Evolutionary conservation across 2,113 vertebrate genomes (phyloP), one percentile per base, ranked within the genome.

Genomic region (Nematolebias whitei): DNA sequence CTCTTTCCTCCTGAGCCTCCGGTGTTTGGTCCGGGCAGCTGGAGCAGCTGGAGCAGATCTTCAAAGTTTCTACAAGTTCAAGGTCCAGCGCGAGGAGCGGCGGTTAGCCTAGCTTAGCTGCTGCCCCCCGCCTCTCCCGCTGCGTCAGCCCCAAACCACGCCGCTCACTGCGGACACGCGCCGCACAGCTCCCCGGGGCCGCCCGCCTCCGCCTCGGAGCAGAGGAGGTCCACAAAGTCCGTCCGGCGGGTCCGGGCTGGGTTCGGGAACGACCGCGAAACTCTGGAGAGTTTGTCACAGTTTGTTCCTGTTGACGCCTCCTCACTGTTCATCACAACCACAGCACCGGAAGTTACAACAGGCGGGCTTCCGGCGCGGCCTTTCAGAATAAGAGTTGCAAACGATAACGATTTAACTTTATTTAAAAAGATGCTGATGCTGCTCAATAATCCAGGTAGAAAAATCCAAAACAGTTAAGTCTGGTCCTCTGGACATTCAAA

Each of bases 231-330:
- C 3, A 5, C 15, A 16, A 20, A 9, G 15, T 24, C 60, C 14
- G 1, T 2, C 32, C 2, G 2, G 12, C 1, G 32, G 22, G 24
- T 22, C 0, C 0, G 0, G 2, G 0, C 2, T 2, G 12, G 1
- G 5, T 2, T 22, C 47, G 26, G 4, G 13, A 7, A 26, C 26
- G n/a, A 4, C 16, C 22, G 23, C 45, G 9, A n/a, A 54, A 40
- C 19, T 52, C 24, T 5, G 47, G 40, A 20, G 47, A 62, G 47
- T 76, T 67, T 79, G 29, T 55, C 26, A 29, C 44, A 11, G 45
- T 70, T 68, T 62, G 83, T 92, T 92, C 90, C 90, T 90, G 92
- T 83, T 87, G 72, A 79, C 87, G 81, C 81, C 84, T 74, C 85
- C 61, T 75, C 85, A 65, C 22, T 47, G 56, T 55, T 32, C 60